phyloP scores from a whole-genome alignment of 1,140 invertebrate species.

The Aleiodes sp. region DNA sequence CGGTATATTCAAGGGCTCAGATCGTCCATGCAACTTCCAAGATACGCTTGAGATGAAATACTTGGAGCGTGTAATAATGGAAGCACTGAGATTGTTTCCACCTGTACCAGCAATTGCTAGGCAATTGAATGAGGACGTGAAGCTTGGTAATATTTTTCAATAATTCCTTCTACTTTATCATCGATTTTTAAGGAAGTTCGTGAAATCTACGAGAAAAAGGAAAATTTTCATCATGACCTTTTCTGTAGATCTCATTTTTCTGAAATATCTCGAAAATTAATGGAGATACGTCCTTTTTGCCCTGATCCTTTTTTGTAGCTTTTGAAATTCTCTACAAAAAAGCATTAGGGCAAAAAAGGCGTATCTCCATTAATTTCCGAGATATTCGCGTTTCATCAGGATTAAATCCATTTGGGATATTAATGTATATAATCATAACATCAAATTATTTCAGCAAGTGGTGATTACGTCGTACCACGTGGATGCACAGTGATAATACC shows the following conservation, averaged over 20 bases:
- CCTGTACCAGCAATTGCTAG: constrained; percentile 84
- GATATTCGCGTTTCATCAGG: not conserved
- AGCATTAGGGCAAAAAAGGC: too few species aligned
- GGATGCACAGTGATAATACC: constrained; percentile 76
- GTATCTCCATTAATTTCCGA: too few species aligned
- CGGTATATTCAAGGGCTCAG: constrained; percentile 77
- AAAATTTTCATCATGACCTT: constrained; percentile 4
- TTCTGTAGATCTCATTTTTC: too few species aligned
- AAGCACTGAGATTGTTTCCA: constrained; percentile 79
- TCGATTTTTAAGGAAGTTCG: too few species aligned
- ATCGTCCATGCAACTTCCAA: constrained; percentile 79
- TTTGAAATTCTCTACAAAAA: too few species aligned
- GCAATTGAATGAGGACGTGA: constrained; percentile 75
- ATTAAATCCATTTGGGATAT: not conserved
- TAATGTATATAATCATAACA: constrained; percentile 8
- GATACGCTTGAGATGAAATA: constrained; percentile 87
- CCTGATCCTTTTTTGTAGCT: too few species aligned
- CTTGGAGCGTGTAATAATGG: constrained; percentile 81
- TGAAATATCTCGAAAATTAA: too few species aligned
- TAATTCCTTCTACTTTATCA: too few species aligned
- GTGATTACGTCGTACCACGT: constrained; percentile 70
- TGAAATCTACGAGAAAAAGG: too few species aligned
- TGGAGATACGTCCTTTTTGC: too few species aligned
- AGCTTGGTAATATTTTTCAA: constrained; percentile 68
- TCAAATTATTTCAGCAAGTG: constrained; percentile 61